These are phyloP conservation scores for Gouania willdenowi DNA, from an alignment of 2,797 vertebrate genomes.

Conservation along the genomic window DNA sequence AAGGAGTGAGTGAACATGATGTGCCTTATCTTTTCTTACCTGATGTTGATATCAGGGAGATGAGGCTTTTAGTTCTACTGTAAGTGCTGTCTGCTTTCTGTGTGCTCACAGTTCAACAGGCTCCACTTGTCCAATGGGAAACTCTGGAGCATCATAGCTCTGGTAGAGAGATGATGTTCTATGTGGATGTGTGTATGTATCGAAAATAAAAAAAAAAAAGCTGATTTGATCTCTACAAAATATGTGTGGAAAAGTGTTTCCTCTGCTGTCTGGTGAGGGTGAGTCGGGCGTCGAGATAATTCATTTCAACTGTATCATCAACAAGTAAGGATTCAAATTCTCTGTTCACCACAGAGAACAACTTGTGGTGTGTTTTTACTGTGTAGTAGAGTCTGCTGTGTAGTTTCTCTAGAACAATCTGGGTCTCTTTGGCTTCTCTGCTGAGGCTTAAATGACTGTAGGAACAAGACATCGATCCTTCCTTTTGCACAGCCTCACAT, in stretches of 20 bases:
- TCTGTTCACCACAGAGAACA: too few species aligned
- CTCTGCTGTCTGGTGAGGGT: too few species aligned
- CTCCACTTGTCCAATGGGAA: constrained; percentile 19
- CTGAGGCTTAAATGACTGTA: too few species aligned
- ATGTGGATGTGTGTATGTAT: constrained; percentile 35
- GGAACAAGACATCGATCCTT: too few species aligned
- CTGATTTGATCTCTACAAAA: constrained; percentile 17
- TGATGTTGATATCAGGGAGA: constrained; percentile 56
- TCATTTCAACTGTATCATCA: too few species aligned
- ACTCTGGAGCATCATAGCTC: background rate
- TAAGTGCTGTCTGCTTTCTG: constrained; percentile 26
- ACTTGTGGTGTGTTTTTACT: too few species aligned
- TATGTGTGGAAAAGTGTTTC: background rate
- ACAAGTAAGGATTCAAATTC: too few species aligned
- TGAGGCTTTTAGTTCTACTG: constrained; percentile 36
- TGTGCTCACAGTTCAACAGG: constrained; percentile 10
- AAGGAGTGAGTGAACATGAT: constrained; percentile 50
- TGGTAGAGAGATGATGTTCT: constrained; percentile 9
- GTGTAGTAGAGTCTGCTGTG: too few species aligned
- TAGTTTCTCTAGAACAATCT: too few species aligned
- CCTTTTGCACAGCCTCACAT: too few species aligned
- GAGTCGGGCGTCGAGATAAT: too few species aligned
- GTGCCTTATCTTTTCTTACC: constrained; percentile 71
- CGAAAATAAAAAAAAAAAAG: constrained; percentile 57
- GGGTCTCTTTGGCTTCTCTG: too few species aligned